Evolutionary conservation across 2,888 invertebrate species (phyloP), one percentile per base, ranked within the genome.

Genomic region (Lymantria monacha): DNA sequence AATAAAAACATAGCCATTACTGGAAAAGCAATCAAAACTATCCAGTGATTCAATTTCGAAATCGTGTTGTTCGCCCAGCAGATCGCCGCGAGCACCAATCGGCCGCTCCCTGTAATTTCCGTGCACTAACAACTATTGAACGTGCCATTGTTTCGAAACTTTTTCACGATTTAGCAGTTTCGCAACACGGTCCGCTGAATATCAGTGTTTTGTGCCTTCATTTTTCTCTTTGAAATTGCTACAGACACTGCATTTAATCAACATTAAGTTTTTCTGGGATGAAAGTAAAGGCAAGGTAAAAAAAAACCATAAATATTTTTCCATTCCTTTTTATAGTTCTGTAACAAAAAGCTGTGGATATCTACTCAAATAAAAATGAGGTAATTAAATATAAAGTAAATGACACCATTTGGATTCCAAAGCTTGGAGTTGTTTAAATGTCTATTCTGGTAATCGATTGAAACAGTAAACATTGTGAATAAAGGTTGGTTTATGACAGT

Each of bases 1-100:
- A 72, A 64, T 48, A 63, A 60, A 62, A 54, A 60, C 64, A 41
- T 48, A 62, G 63, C 71, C 71, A 77, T 80, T 77, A 77, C 74
- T 64, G 55, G 67, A 63, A 76, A 81, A 85, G 77, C 84, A 84
- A 87, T 87, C 83, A 83, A 79, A 85, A 83, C 78, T 81, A 83
- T 80, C 70, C 72, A 77, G 74, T 71, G 76, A 77, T 79, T 73
- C 76, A 74, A 81, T 83, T 73, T 73, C 74, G 74, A 77, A 77
- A 79, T 77, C 68, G 74, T 70, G 68, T 79, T 79, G 81, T 78
- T 76, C 73, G 67, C 69, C 44, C 63, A 70, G 33, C 40, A 48
- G 44, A 72, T 66, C 69, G 76, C 79, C 69, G 64, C 67, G 69
- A 68, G 75, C 72, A 54, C 65, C 72, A 69, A 70, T 72, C 64